phyloP scores from a whole-genome alignment of 2,113 vertebrate species.

The Ahaetulla prasina region DNA sequence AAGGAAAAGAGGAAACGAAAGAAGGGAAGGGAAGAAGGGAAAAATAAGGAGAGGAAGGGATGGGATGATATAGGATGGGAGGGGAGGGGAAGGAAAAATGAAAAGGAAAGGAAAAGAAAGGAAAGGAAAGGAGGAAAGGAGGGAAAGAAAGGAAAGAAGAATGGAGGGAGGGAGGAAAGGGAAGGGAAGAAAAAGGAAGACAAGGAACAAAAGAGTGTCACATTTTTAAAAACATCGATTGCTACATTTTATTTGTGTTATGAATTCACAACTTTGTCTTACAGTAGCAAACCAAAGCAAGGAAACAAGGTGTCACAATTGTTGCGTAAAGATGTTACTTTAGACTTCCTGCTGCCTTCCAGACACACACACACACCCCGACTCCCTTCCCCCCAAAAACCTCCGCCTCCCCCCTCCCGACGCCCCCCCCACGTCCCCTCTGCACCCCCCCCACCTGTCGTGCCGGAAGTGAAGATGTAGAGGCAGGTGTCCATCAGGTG shows the following conservation, averaged over 20 bases:
- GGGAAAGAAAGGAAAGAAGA: too few species aligned
- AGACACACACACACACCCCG: rapidly evolving
- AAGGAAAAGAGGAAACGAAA: too few species aligned
- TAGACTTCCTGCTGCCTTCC: neutral
- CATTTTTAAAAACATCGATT: neutral
- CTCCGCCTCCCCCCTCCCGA: rapidly evolving
- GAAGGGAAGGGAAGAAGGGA: neutral
- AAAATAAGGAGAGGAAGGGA: too few species aligned
- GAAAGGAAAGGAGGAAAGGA: too few species aligned
- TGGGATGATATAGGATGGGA: rapidly evolving
- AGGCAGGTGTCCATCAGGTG: constrained; percentile 64
- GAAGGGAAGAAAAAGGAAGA: too few species aligned
- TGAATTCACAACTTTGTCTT: neutral
- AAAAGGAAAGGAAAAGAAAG: neutral
- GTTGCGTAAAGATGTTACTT: neutral
- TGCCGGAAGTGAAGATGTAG: constrained; percentile 75
- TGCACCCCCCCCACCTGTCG: constrained; percentile 62
- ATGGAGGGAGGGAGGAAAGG: too few species aligned
- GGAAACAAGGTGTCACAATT: neutral
- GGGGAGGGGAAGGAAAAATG: too few species aligned
- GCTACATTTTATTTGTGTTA: neutral
- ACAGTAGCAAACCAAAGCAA: neutral
- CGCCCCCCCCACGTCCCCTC: too few species aligned
- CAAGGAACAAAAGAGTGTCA: neutral
- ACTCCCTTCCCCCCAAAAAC: neutral